phyloP scores from a whole-genome alignment of 2,797 vertebrate species.

The Lophotriccus pileatus region DNA sequence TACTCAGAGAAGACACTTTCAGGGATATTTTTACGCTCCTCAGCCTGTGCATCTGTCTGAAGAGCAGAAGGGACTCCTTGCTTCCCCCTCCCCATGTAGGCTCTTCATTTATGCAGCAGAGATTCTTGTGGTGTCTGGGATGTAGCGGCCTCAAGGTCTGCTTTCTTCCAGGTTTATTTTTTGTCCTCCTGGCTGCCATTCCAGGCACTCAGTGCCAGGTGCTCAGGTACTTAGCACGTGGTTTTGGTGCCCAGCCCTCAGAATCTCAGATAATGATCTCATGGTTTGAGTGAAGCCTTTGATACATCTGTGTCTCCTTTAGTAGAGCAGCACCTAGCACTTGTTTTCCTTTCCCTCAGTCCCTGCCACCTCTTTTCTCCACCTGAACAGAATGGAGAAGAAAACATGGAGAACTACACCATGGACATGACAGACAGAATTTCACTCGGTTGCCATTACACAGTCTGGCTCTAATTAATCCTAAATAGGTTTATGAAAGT shows the following conservation, averaged over 20 bases:
- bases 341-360: not conserved
- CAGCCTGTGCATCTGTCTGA: not conserved
- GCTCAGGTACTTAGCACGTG: not conserved
- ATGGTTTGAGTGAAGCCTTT: not conserved
- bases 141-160: not conserved
- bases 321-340: not conserved
- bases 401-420: not conserved
- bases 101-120: not conserved
- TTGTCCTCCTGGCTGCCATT: not conserved
- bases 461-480: not conserved
- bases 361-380: not conserved
- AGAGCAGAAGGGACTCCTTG: not conserved
- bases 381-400: not conserved
- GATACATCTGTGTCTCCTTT: not conserved
- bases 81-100: not conserved
- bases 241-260: not conserved
- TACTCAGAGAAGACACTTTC: not conserved
- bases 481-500: not conserved
- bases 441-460: not conserved
- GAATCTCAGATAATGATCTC: not conserved
- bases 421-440: not conserved
- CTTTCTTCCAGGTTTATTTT: not conserved
- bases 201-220: not conserved
- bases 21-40: conserved; percentile 23
- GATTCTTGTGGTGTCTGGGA: not conserved